phyloP scores from a whole-genome alignment of 2,113 vertebrate species.

The Etheostoma spectabile region DNA sequence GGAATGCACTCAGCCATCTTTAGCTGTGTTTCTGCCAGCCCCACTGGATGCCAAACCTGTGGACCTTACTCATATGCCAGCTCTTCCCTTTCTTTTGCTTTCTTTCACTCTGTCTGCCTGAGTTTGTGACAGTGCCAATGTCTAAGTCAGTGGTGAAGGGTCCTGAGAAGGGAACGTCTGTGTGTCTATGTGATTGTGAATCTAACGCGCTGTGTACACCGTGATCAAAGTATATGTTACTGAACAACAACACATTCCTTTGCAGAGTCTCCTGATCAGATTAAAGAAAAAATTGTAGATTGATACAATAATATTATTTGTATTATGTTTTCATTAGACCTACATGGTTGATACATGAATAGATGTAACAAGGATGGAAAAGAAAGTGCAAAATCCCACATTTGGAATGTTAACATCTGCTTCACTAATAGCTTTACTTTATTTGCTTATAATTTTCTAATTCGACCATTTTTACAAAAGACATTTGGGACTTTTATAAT shows the following conservation, averaged over 20 bases:
- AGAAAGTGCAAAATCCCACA: background rate
- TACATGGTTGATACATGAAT: background rate
- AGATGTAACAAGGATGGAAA: background rate
- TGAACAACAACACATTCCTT: background rate
- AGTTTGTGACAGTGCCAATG: slow-evolving; percentile 46
- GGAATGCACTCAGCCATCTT: slow-evolving; percentile 75
- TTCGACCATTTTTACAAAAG: background rate
- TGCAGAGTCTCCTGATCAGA: background rate
- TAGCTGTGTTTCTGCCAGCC: slow-evolving; percentile 68
- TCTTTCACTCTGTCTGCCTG: slow-evolving; percentile 57
- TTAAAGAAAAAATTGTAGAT: background rate
- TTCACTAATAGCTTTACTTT: background rate
- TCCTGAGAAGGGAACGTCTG: slow-evolving; percentile 46
- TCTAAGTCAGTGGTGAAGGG: slow-evolving; percentile 56
- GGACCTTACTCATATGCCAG: slow-evolving; percentile 65
- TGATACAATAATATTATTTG: background rate
- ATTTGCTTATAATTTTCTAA: background rate
- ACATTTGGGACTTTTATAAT: no score
- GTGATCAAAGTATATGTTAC: background rate
- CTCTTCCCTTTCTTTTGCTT: slow-evolving; percentile 52
- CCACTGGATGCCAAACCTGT: slow-evolving; percentile 73
- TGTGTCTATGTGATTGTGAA: slow-evolving; percentile 27
- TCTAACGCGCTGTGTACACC: background rate
- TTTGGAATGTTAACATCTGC: background rate
- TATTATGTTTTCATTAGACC: background rate